Base-by-base conservation (phyloP, 1,140 invertebrate genomes). In the Drosophila lowei region DNA sequence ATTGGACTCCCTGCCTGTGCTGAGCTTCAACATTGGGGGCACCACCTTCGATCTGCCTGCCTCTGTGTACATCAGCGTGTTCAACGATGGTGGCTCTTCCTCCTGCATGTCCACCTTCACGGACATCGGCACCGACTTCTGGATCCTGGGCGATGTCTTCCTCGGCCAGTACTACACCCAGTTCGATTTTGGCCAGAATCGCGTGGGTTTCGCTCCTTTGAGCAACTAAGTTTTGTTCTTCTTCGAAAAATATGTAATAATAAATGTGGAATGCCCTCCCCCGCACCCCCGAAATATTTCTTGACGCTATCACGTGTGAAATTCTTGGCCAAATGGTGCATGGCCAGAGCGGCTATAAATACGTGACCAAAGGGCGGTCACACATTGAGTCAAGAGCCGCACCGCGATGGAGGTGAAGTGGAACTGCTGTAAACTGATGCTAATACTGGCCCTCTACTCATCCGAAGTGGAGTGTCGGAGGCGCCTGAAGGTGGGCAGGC, bases 51-150 rank as follows among this genome's bases (percentile, higher is more conserved):
- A 62, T 2, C 63, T 90, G 43, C 67, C 73, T 2, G 11, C 81
- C 5, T 70, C 72, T 1, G 78, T 58, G 11, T 90, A 90, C 43
- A 83, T 88, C 47, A 76, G 53, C 38, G 93, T 94, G 91, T 93
- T 95, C 88, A 46, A 13, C 2, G 95, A 96, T 80, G 95, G 95
- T 2, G 42, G 48, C 38, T 21, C 28, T 46, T 94, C 97, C 53
- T 59, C 16, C 53, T 99, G 98, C 90, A 91, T 99, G 53, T 98
- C 96, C 89, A 98, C 98, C 57, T 99, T 99, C 91, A 97, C 61
- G n/a, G 75, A 58, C 5, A 79, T 83, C 16, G 64, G 85, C 28
- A 88, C 83, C 18, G 97, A 97, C 8, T 90, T 90, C 48, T 90
- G 89, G 89, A 89, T 90, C 25, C 53, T 90, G 6, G 89, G 90